Evolutionary conservation across 2,888 invertebrate species (phyloP).

Genomic region (Agonopterix subpropinquella): DNA sequence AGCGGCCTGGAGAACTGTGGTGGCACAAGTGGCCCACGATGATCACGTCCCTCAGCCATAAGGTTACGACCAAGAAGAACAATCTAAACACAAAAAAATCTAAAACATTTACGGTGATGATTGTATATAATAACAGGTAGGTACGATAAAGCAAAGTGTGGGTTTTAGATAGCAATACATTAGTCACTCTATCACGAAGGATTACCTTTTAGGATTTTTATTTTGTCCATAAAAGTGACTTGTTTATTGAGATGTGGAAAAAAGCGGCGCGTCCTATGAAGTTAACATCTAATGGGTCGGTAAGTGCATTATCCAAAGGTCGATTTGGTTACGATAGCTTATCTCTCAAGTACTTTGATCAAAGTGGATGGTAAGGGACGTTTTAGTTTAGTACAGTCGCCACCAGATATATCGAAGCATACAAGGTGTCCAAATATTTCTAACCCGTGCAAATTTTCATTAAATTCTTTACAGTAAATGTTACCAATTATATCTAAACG

Average conservation of each 20-base stretch:
- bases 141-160: constrained; percentile 36
- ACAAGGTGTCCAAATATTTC: too few species aligned
- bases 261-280: constrained; percentile 6
- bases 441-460: too few species aligned
- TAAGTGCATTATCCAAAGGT: neutral
- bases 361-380: neutral
- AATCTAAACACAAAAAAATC: too few species aligned
- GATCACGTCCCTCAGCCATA: too few species aligned
- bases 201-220: constrained; percentile 26
- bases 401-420: too few species aligned
- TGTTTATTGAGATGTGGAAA: constrained; percentile 4
- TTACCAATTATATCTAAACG: too few species aligned
- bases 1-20: too few species aligned
- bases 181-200: constrained; percentile 39
- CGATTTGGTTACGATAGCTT: neutral
- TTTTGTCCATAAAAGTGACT: neutral
- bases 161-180: constrained; percentile 41
- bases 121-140: too few species aligned
- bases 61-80: too few species aligned
- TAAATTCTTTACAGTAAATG: too few species aligned
- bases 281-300: constrained; percentile 1
- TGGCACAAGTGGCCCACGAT: too few species aligned
- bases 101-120: too few species aligned
- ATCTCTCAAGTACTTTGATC: constrained; percentile 2
- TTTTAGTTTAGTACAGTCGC: constrained; percentile 2